Percentiles rank a stretch among this genome's conserved stretches.
Evolutionary conservation across 2,113 vertebrate genomes (phyloP).

Genomic region (Nicator chloris): DNA sequence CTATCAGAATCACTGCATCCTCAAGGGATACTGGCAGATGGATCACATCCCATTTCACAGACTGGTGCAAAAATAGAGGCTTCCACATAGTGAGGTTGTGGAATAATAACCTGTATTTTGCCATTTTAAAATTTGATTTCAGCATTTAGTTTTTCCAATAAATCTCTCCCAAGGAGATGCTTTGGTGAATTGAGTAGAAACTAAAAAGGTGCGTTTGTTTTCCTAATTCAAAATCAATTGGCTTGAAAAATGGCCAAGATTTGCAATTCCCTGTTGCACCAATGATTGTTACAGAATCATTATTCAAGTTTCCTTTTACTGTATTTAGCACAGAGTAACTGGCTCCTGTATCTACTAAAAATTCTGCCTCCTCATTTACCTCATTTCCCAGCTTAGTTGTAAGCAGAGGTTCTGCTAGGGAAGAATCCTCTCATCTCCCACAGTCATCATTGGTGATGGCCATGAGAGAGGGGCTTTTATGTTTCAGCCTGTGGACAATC

Average conservation of each 20-base stretch:
- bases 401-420: neutral
- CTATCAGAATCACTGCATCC: neutral
- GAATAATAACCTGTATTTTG: neutral
- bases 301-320: neutral
- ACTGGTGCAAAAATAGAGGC: neutral
- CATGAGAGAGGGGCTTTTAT: rapidly evolving
- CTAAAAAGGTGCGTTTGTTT: neutral
- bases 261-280: neutral
- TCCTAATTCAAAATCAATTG: neutral
- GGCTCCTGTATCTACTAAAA: neutral
- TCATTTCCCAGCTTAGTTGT: neutral
- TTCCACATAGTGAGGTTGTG: neutral
- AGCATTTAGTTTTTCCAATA: neutral
- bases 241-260: neutral
- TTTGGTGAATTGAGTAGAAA: neutral
- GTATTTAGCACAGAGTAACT: neutral
- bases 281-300: neutral
- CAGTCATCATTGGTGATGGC: neutral
- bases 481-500: neutral
- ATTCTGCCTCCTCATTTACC: neutral
- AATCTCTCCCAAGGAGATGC: neutral
- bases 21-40: neutral
- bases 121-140: neutral
- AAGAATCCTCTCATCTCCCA: neutral
- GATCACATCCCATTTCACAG: rapidly evolving